These are phyloP conservation scores for Herpetotheres cachinnans DNA, from an alignment of 2,113 vertebrate genomes.

Conservation along the genomic window DNA sequence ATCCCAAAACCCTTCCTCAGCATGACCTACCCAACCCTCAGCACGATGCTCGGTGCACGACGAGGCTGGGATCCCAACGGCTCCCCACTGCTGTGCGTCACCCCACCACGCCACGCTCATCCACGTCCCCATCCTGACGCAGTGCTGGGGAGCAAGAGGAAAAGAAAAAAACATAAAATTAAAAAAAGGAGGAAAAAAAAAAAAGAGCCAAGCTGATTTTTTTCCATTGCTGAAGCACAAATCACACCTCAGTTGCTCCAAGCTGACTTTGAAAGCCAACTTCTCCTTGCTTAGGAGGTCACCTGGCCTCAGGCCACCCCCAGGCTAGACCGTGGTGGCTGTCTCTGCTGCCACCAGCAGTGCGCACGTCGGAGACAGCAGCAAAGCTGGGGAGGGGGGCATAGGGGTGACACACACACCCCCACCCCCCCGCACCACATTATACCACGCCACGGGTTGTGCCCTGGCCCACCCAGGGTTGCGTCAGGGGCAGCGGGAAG, in stretches of 20 bases:
- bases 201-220: accelerated
- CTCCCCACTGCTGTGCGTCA: not conserved
- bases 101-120: too few species aligned
- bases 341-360: not conserved
- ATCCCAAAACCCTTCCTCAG: not conserved
- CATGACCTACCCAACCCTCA: not conserved
- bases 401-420: accelerated
- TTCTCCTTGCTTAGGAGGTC: not conserved
- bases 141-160: not conserved
- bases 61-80: not conserved
- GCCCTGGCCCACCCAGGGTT: accelerated
- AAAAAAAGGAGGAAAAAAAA: too few species aligned
- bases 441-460: accelerated
- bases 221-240: not conserved
- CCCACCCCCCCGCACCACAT: accelerated
- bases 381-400: not conserved
- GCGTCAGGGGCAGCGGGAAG: not conserved
- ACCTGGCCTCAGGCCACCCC: not conserved
- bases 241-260: not conserved
- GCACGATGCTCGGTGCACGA: accelerated
- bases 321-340: not conserved
- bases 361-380: accelerated
- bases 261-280: not conserved
- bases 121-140: not conserved
- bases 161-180: not conserved